Base-by-base conservation (phyloP, 2,888 invertebrate genomes). In the Cynaeus angustus region DNA sequence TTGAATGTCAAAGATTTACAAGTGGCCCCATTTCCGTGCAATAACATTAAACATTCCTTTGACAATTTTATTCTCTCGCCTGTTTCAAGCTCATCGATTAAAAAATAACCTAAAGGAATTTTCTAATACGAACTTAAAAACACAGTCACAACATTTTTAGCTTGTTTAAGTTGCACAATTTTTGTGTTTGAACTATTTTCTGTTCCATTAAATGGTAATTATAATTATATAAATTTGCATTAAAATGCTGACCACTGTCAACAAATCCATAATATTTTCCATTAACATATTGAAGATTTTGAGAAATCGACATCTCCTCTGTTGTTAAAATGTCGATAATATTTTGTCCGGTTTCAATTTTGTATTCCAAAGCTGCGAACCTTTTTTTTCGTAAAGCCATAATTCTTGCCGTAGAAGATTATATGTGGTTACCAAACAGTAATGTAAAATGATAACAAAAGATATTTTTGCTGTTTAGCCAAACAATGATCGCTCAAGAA, bases 101-200 rank as follows among this genome's bases (percentile, higher is more conserved):
- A 67, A 70, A 75, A 77, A 53, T 77, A 77, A 4, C 64, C 75
- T 8, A 74, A 8, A 33, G 73, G 73, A 33, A 72, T 64, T 48
- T 74, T 74, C 72, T 73, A 74, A 43, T 61, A 9, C 4, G 48
- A 48, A 45, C 75, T 75, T 0, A 77, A 12, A 9, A 50, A 65
- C 12, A 77, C 76, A 7, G 69, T 70, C 70, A 75, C 66, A 45
- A 77, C 70, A 33, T 72, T 41, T 14, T 43, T 73, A 10, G 72
- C 72, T 38, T 38, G n/a, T n/a, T n/a, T n/a, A n/a, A n/a, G n/a
- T 16, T 30, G 14, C n/a, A n/a, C n/a, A n/a, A 45, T 41, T 30
- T 28, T 6, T 55, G n/a, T n/a, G n/a, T 45, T 14, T 45, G n/a
- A n/a, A n/a, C n/a, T 13, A 12, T 30, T 14, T 37, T 37, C 21